Base-by-base conservation (phyloP, 2,113 vertebrate genomes). In the Ancistrus triradiatus region DNA sequence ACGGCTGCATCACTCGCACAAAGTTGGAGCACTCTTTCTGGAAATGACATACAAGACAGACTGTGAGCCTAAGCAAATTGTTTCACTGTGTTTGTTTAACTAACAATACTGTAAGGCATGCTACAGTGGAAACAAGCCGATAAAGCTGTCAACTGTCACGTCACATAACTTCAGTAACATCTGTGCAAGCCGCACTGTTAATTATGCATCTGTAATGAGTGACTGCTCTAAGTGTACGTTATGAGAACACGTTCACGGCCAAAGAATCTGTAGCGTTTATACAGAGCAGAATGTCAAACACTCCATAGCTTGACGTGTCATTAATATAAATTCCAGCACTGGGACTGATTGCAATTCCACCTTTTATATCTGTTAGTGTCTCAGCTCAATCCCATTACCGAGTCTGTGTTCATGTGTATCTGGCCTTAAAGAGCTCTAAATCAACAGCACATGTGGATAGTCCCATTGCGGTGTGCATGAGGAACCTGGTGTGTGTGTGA, bases 21-120 rank as follows among this genome's bases (percentile, higher is more conserved):
- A 93, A 98, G 88, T 98, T 98, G 33, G 92, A 92, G 83, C 95
- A 98, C 83, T 98, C 96, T 84, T 87, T 97, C 96, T 98, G 87
- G 33, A 89, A 86, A 62, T 68, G 13, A 21, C 40, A 63, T 13
- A 47, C 1, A 38, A 15, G 19, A 38, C 47, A 76, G 24, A 4
- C 38, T 17, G 22, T 46, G 8, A 53, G 40, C 15, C 7, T 24
- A 33, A 24, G 10, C 19, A 17, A 17, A 3, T 17, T 14, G n/a
- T n/a, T n/a, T n/a, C n/a, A n/a, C n/a, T n/a, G n/a, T n/a, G n/a
- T n/a, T n/a, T n/a, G n/a, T n/a, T n/a, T n/a, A n/a, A n/a, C n/a
- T n/a, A n/a, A n/a, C n/a, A n/a, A n/a, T n/a, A n/a, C n/a, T n/a
- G n/a, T n/a, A n/a, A n/a, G n/a, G n/a, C n/a, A n/a, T n/a, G n/a